A percentile compares a stretch with the other conserved stretches of the same genome.
phyloP scores from a whole-genome alignment of 1,140 invertebrate species.

The Platyscapa corneri region DNA sequence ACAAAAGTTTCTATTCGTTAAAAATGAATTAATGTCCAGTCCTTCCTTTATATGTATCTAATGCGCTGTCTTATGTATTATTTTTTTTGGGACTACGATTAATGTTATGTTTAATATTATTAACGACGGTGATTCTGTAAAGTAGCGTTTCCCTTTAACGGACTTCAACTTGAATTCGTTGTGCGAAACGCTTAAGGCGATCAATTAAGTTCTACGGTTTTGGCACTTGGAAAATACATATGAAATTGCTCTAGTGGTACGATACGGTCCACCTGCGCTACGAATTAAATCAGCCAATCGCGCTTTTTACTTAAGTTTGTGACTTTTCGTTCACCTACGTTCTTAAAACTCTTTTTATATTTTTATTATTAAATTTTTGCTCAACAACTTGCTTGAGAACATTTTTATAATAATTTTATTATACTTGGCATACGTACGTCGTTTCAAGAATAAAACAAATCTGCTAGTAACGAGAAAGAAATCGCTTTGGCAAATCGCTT shows the following conservation, averaged over 20 bases:
- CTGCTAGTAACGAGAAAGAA: slow-evolving; percentile 40
- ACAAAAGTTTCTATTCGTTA: slow-evolving; percentile 46
- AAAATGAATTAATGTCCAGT: slow-evolving; percentile 51
- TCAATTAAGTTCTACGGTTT: slow-evolving; percentile 70
- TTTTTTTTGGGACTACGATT: slow-evolving; percentile 44
- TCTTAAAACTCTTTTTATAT: slow-evolving; percentile 48
- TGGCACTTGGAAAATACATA: slow-evolving; percentile 72
- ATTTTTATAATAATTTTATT: background rate
- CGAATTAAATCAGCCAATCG: slow-evolving; percentile 52
- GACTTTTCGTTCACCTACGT: slow-evolving; percentile 36
- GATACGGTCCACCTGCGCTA: slow-evolving; percentile 52
- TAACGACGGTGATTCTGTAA: slow-evolving; percentile 51
- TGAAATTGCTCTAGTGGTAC: slow-evolving; percentile 61
- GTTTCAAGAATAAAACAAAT: slow-evolving; percentile 46
- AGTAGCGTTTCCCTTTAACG: slow-evolving; percentile 46
- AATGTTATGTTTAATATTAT: slow-evolving; percentile 51
- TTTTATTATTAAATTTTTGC: slow-evolving; percentile 37
- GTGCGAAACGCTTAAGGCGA: slow-evolving; percentile 61
- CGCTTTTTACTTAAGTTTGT: slow-evolving; percentile 47
- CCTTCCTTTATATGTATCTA: slow-evolving; percentile 52
- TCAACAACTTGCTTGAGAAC: slow-evolving; percentile 25
- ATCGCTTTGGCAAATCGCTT: slow-evolving; percentile 70
- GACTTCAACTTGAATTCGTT: slow-evolving; percentile 55
- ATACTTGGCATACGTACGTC: background rate
- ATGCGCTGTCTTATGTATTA: slow-evolving; percentile 51